Conservation (phyloP, 2,113 vertebrate species). For the Bettongia penicillata region DNA sequence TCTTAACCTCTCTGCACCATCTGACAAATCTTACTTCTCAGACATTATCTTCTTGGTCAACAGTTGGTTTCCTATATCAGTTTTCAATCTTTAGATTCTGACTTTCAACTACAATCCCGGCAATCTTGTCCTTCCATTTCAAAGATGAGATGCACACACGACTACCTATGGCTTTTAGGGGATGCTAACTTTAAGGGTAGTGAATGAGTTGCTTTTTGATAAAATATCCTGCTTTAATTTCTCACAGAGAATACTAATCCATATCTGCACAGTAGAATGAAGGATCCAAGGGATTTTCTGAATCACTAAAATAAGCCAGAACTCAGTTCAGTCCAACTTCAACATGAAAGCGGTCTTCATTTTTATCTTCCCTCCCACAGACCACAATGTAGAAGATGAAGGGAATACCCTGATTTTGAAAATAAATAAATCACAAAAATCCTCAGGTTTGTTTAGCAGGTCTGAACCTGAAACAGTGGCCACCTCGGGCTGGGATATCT, state of each 20-base stretch:
- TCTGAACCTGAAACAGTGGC: not conserved
- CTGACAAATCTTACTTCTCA: not conserved
- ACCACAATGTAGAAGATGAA: not conserved
- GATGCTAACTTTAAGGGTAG: not conserved
- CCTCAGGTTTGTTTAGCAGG: not conserved
- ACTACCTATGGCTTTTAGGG: not conserved
- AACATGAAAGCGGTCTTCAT: not conserved
- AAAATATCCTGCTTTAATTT: not conserved
- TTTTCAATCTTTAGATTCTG: not conserved
- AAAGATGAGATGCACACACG: not conserved
- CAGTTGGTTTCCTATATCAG: not conserved
- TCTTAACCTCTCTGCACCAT: not conserved
- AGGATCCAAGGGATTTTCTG: not conserved
- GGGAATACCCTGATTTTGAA: not conserved
- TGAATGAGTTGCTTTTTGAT: slow-evolving; percentile 6
- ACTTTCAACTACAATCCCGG: not conserved
- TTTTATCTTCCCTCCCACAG: not conserved
- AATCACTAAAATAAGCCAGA: slow-evolving; percentile 33
- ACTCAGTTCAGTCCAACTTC: not conserved
- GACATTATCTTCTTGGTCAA: not conserved
- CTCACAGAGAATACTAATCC: not conserved
- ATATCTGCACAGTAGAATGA: not conserved
- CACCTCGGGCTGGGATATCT: not conserved
- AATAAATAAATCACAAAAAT: not conserved
- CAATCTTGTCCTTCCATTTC: not conserved